Conservation (phyloP, 2,797 vertebrate genomes). For the Steatocranus sp. region DNA sequence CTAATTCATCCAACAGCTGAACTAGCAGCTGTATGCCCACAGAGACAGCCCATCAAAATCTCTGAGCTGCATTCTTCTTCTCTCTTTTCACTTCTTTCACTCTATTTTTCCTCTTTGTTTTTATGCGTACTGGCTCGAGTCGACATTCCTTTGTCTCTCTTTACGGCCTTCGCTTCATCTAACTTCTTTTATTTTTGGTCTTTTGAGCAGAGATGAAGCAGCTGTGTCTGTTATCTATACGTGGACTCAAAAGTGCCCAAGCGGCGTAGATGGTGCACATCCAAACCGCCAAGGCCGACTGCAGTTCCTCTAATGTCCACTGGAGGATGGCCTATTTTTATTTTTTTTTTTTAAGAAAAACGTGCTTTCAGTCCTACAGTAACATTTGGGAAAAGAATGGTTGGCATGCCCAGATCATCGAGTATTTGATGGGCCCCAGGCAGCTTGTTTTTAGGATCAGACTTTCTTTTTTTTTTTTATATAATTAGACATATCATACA, state of each 20-base stretch:
- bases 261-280: background rate
- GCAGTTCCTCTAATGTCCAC: background rate
- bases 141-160: background rate
- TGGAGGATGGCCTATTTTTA: background rate
- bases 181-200: background rate
- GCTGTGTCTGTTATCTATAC: background rate
- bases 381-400: background rate
- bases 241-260: background rate
- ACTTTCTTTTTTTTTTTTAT: background rate
- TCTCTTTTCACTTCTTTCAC: background rate
- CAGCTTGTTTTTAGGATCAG: background rate
- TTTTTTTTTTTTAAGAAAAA: background rate
- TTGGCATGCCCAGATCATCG: background rate
- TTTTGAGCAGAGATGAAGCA: background rate
- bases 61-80: background rate
- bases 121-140: background rate
- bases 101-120: background rate
- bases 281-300: background rate
- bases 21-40: conserved; percentile 28
- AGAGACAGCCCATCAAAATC: conserved; percentile 23
- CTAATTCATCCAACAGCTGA: conserved; percentile 44
- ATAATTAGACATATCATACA: background rate
- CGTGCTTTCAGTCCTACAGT: background rate
- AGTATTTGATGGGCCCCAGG: background rate
- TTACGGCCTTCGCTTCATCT: background rate